A percentile compares a stretch with the other conserved stretches of the same genome.
These are phyloP conservation scores for Platanista minor DNA, from an alignment of 2,113 vertebrate species.

Conservation along the genomic window DNA sequence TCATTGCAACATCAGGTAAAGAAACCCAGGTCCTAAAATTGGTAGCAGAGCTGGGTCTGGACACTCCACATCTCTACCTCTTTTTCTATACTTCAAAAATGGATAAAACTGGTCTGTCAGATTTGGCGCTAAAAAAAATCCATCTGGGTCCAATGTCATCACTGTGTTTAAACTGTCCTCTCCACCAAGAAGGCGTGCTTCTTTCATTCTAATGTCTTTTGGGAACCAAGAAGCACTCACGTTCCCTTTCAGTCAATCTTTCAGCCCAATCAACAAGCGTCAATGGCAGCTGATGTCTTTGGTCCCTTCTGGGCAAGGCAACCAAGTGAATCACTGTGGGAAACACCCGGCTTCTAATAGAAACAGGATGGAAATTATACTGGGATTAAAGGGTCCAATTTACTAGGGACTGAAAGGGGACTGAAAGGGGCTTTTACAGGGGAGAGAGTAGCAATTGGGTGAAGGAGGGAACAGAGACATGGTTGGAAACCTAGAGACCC, in stretches of 20 bases:
- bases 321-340: constrained; percentile 8
- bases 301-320: constrained; percentile 7
- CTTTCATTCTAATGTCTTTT: neutral
- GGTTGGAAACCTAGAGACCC: neutral
- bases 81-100: constrained; percentile 19
- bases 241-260: neutral
- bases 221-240: neutral
- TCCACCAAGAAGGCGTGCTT: neutral
- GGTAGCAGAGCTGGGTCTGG: neutral
- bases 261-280: neutral
- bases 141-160: constrained; percentile 29
- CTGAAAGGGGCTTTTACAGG: neutral
- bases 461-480: neutral
- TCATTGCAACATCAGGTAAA: neutral
- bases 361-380: constrained; percentile 18
- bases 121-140: neutral
- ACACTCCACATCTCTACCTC: constrained; percentile 33
- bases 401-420: constrained; percentile 16
- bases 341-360: constrained; percentile 26
- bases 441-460: neutral
- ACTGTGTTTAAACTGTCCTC: neutral
- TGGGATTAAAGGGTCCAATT: neutral
- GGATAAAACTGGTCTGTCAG: constrained; percentile 12
- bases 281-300: neutral
- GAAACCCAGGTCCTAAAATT: neutral